These are phyloP conservation scores for Melanerpes formicivorus DNA, from an alignment of 2,113 vertebrate genomes.

Conservation along the genomic window DNA sequence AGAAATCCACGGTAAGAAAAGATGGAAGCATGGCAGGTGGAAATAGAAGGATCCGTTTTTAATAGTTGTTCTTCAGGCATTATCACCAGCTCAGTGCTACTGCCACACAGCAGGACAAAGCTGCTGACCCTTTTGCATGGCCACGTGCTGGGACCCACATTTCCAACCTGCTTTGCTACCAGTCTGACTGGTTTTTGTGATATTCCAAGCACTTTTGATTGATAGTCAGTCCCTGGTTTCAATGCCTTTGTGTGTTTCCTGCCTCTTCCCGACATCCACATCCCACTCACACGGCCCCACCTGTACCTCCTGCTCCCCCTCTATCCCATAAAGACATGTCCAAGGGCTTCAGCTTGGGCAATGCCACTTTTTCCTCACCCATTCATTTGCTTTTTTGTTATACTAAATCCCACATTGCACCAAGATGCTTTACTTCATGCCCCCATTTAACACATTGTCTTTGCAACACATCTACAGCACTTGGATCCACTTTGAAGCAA, in stretches of 20 bases:
- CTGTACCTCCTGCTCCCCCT: neutral
- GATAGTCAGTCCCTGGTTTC: neutral
- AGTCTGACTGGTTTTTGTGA: neutral
- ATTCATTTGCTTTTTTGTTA: neutral
- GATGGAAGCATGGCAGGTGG: neutral
- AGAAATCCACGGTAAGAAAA: neutral
- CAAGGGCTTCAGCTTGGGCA: neutral
- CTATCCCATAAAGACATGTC: accelerated
- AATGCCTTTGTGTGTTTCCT: neutral
- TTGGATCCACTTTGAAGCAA: accelerated
- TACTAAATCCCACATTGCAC: neutral
- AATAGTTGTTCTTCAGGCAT: accelerated
- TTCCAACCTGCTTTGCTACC: neutral
- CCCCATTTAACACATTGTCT: accelerated
- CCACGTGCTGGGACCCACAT: neutral
- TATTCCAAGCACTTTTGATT: neutral
- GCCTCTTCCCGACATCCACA: neutral
- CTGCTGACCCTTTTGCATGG: accelerated
- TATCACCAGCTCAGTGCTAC: neutral
- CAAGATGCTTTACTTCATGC: accelerated
- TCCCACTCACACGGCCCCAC: accelerated
- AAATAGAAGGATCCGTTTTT: neutral
- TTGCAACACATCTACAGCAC: accelerated
- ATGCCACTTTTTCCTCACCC: accelerated
- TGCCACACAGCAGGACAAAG: accelerated